Percentiles rank a stretch among this genome's conserved stretches.
phyloP scores from a whole-genome alignment of 2,113 vertebrate genomes.

The Ctenodactylus gundi region DNA sequence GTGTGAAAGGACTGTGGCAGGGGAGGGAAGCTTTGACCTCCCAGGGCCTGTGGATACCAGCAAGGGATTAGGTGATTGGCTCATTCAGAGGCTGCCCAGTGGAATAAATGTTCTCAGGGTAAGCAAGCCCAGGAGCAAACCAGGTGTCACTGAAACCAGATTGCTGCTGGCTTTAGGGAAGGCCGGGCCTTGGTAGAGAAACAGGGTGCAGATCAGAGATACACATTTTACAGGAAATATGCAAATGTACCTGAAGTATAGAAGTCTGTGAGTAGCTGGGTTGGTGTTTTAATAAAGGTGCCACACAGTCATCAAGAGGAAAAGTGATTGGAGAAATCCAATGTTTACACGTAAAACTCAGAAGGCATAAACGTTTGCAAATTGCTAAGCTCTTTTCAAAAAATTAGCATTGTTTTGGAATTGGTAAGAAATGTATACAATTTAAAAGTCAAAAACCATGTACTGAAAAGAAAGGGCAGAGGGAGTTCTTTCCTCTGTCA shows the following conservation, averaged over 20 bases:
- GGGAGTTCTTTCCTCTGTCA: accelerated
- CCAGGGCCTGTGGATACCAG: background rate
- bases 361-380: background rate
- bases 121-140: background rate
- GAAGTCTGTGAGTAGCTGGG: background rate
- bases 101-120: slow-evolving; percentile 52
- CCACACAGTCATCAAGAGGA: background rate
- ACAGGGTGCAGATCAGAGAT: accelerated
- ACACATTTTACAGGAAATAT: background rate
- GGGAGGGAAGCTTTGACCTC: slow-evolving; percentile 34
- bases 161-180: background rate
- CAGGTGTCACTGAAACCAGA: background rate
- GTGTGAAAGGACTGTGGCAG: background rate
- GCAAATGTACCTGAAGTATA: background rate
- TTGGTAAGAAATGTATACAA: background rate
- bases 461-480: background rate
- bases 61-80: slow-evolving; percentile 60
- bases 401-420: background rate
- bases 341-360: background rate
- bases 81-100: slow-evolving; percentile 41
- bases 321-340: background rate
- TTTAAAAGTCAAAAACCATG: background rate
- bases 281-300: background rate
- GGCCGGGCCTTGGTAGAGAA: background rate
- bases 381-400: background rate